A percentile compares a stretch with the other conserved stretches of the same genome.
These are phyloP conservation scores for Agriotes lineatus DNA, from an alignment of 2,888 invertebrate species.

Conservation along the genomic window DNA sequence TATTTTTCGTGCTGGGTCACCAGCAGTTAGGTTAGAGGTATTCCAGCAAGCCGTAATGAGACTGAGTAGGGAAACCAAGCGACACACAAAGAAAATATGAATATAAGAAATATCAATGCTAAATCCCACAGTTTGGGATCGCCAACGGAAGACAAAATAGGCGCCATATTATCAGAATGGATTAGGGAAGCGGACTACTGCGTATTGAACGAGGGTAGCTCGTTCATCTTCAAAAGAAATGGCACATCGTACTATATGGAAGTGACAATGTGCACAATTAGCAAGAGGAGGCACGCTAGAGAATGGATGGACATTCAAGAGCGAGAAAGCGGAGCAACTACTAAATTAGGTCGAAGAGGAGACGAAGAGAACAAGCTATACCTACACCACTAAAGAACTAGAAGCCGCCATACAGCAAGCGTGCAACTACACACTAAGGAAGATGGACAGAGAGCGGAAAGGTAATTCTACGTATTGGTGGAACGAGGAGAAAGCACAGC, in stretches of 20 bases:
- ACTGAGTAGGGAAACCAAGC: too few species aligned
- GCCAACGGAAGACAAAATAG: too few species aligned
- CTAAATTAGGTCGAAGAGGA: too few species aligned
- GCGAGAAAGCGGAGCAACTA: not conserved
- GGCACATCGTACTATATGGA: not conserved
- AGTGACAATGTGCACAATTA: too few species aligned
- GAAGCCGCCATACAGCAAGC: not conserved
- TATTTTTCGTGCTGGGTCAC: too few species aligned
- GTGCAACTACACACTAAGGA: not conserved
- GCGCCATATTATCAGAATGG: too few species aligned
- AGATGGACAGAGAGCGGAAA: not conserved
- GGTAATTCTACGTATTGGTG: not conserved
- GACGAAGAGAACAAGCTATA: too few species aligned
- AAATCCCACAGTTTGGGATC: too few species aligned
- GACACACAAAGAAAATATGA: not conserved
- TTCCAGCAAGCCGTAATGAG: too few species aligned
- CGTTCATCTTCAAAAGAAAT: not conserved
- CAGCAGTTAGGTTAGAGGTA: too few species aligned
- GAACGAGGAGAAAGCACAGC: not conserved
- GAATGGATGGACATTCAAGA: not conserved
- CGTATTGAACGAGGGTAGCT: not conserved
- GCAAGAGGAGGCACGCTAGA: not conserved
- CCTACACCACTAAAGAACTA: too few species aligned
- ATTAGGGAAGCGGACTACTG: not conserved
- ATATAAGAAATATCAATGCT: not conserved